Conservation (phyloP, 2,888 invertebrate species). For the Stenodera caucasica region DNA sequence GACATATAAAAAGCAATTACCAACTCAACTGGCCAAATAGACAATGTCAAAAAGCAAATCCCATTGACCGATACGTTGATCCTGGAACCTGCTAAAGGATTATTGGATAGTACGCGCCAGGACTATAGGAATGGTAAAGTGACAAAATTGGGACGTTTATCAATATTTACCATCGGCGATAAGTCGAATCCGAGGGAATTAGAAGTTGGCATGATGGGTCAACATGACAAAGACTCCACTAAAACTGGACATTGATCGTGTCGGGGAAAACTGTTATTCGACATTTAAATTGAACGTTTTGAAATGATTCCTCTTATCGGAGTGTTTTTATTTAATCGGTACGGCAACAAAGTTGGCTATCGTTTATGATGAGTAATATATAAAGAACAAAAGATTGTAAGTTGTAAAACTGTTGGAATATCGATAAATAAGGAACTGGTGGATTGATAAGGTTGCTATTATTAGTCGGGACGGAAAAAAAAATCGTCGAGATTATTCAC, state of each 20-base stretch:
- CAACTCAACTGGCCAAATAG: constrained; percentile 36
- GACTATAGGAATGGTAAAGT: constrained; percentile 33
- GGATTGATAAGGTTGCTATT: no score
- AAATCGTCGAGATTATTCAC: neutral
- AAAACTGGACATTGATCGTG: neutral
- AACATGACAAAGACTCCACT: constrained; percentile 17
- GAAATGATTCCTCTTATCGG: no score
- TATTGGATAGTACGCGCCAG: constrained; percentile 34
- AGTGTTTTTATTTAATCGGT: no score
- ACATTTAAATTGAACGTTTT: no score
- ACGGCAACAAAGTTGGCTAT: no score
- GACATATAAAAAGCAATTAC: constrained; percentile 48
- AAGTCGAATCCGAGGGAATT: constrained; percentile 31
- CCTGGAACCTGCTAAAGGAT: constrained; percentile 34
- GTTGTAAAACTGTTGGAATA: no score
- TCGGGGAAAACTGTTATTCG: neutral
- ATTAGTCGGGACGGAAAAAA: no score
- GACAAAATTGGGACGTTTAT: constrained; percentile 42
- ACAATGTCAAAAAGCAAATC: constrained; percentile 50
- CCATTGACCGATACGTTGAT: constrained; percentile 47
- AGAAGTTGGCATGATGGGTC: constrained; percentile 30
- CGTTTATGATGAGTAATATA: no score
- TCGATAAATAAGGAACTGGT: neutral
- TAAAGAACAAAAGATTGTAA: no score
- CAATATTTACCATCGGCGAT: constrained; percentile 44